A percentile compares a stretch with the other conserved stretches of the same genome.
These are phyloP conservation scores for Drosophila pseudoobscura DNA, from an alignment of 1,140 invertebrate species.

Conservation along the genomic window DNA sequence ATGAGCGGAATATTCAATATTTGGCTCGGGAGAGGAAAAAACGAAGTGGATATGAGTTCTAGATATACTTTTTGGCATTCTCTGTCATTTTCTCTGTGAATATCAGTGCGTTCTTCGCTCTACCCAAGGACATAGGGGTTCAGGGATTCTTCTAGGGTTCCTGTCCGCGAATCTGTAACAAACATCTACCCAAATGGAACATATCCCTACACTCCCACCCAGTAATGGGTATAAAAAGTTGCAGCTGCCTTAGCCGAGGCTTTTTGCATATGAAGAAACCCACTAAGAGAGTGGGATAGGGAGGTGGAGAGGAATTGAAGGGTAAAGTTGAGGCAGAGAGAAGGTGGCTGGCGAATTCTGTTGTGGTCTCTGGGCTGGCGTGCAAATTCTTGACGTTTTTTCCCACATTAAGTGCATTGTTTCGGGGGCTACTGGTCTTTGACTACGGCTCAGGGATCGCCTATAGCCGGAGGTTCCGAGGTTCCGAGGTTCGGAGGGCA, in stretches of 20 bases:
- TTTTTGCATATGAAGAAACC: conserved; percentile 70
- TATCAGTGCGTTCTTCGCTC: no score
- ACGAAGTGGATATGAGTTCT: no score
- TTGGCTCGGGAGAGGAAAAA: no score
- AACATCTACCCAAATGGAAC: no score
- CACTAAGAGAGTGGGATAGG: background rate
- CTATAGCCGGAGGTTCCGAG: conserved; percentile 1
- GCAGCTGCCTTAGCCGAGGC: conserved; percentile 40
- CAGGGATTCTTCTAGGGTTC: no score
- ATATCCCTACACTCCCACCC: no score
- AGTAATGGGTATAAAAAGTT: conserved; percentile 15
- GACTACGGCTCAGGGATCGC: conserved; percentile 22
- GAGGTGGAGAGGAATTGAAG: background rate
- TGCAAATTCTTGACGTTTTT: conserved; percentile 82
- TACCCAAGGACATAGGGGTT: no score
- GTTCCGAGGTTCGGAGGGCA: conserved; percentile 20
- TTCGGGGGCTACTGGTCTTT: conserved; percentile 49
- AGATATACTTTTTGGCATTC: no score
- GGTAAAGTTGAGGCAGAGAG: background rate
- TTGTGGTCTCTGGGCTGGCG: conserved; percentile 42
- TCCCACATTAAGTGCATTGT: conserved; percentile 81
- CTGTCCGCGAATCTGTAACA: no score
- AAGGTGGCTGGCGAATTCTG: conserved; percentile 32
- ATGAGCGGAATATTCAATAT: no score
- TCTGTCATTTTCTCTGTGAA: no score